Conservation (phyloP, 1,140 invertebrate genomes). For the Drosophila yakuba region DNA sequence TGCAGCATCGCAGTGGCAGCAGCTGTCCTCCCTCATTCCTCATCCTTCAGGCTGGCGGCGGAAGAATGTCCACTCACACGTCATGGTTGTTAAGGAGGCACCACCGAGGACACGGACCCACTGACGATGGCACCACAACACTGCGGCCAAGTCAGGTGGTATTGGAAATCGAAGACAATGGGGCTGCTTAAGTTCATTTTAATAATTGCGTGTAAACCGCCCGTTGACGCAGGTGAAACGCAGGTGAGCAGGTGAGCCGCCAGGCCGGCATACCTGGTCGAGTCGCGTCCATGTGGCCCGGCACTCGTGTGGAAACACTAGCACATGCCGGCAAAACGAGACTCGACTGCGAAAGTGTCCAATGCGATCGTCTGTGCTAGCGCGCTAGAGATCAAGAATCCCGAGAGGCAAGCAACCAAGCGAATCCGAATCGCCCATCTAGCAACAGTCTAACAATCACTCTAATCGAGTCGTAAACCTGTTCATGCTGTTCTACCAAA, state of each 20-base stretch:
- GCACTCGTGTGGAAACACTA: conserved; percentile 55
- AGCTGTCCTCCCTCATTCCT: conserved; percentile 14
- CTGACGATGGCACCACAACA: neutral
- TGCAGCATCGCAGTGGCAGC: conserved; percentile 16
- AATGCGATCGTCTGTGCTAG: conserved; percentile 22
- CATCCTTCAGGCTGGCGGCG: conserved; percentile 9
- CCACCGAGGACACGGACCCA: conserved; percentile 13
- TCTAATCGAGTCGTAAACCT: conserved; percentile 53
- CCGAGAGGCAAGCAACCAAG: conserved; percentile 19
- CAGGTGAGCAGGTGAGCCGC: conserved; percentile 5
- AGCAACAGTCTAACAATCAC: conserved; percentile 36
- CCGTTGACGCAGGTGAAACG: conserved; percentile 51
- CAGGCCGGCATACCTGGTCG: conserved; percentile 32
- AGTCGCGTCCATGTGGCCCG: conserved; percentile 14
- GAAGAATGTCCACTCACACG: conserved; percentile 43
- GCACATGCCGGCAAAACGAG: conserved; percentile 62
- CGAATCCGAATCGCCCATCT: conserved; percentile 24
- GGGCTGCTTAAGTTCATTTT: conserved; percentile 36
- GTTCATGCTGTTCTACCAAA: conserved; percentile 44
- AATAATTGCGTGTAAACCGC: conserved; percentile 64
- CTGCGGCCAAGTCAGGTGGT: conserved; percentile 1
- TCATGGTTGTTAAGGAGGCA: conserved; percentile 9
- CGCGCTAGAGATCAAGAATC: conserved; percentile 6
- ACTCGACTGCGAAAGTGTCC: conserved; percentile 40
- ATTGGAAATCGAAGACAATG: conserved; percentile 65